Percentiles rank a stretch among this genome's conserved stretches.
Conservation (phyloP, 2,888 invertebrate genomes). For the Drosophila acutilabella region DNA sequence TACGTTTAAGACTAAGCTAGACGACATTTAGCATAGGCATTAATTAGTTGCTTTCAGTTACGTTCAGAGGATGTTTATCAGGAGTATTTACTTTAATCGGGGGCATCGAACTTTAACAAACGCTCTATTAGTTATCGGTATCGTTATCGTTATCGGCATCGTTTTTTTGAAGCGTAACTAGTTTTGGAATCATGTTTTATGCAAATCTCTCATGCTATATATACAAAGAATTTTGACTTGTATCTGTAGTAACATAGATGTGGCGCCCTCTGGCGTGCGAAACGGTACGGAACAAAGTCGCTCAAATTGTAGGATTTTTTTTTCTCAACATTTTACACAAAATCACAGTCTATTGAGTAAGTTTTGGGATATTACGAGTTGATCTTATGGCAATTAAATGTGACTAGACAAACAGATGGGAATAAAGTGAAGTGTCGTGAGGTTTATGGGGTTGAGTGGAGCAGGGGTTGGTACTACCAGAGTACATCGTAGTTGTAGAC, state of each 20-base stretch:
- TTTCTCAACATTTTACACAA: constrained; percentile 51
- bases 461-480: constrained; percentile 48
- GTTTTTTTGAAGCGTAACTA: constrained; percentile 47
- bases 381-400: constrained; percentile 60
- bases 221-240: constrained; percentile 43
- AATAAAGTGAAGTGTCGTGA: constrained; percentile 17
- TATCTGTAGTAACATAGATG: constrained; percentile 24
- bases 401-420: constrained; percentile 68
- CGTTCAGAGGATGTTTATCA: constrained; percentile 43
- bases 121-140: constrained; percentile 34
- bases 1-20: constrained; percentile 60
- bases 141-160: constrained; percentile 23
- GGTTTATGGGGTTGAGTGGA: not conserved
- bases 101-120: constrained; percentile 60
- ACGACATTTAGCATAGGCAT: constrained; percentile 80
- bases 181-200: constrained; percentile 32
- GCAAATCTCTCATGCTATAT: constrained; percentile 59
- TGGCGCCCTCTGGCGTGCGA: constrained; percentile 44
- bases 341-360: constrained; percentile 68
- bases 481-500: constrained; percentile 73
- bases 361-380: constrained; percentile 18
- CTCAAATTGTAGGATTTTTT: constrained; percentile 1
- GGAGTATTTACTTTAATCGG: constrained; percentile 40
- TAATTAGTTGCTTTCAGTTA: constrained; percentile 77
- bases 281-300: constrained; percentile 13